Percentiles rank a stretch among this genome's conserved stretches.
Conservation (phyloP, 2,888 invertebrate genomes). For the Timandra comae region DNA sequence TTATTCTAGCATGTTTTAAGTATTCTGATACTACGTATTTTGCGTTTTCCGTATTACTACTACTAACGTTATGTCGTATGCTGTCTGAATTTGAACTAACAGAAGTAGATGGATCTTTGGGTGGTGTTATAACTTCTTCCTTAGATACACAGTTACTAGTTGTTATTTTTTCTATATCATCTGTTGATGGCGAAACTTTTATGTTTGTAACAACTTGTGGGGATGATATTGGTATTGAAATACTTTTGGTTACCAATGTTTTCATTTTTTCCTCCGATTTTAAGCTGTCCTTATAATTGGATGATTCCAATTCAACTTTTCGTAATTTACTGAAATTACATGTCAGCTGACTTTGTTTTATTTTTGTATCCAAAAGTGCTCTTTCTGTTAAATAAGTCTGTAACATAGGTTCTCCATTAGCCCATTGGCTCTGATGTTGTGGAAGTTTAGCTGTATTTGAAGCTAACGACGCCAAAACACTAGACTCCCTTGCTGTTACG, state of each 20-base stretch:
- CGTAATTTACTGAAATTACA: slow-evolving; percentile 51
- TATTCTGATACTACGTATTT: slow-evolving; percentile 81
- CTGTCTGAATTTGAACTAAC: slow-evolving; percentile 28
- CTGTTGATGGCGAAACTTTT: slow-evolving; percentile 24
- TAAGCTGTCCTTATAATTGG: slow-evolving; percentile 40
- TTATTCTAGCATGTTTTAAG: slow-evolving; percentile 77
- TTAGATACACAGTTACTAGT: slow-evolving; percentile 25
- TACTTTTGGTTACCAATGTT: slow-evolving; percentile 26
- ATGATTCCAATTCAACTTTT: slow-evolving; percentile 52
- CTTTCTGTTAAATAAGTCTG: slow-evolving; percentile 85
- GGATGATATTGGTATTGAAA: slow-evolving; percentile 24
- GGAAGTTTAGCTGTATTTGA: slow-evolving; percentile 79
- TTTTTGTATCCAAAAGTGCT: slow-evolving; percentile 82
- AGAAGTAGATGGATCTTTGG: slow-evolving; percentile 26
- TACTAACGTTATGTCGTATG: slow-evolving; percentile 37
- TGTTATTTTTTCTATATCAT: slow-evolving; percentile 32
- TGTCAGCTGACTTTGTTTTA: slow-evolving; percentile 80
- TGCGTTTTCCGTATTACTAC: slow-evolving; percentile 67
- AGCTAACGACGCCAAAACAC: slow-evolving; percentile 78
- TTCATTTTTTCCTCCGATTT: slow-evolving; percentile 31
- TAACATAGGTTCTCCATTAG: slow-evolving; percentile 79
- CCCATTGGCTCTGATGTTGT: slow-evolving; percentile 73
- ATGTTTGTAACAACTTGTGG: slow-evolving; percentile 26
- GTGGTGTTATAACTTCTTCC: slow-evolving; percentile 30
- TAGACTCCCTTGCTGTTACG: slow-evolving; percentile 79